Evolutionary conservation across 1,140 invertebrate genomes (phyloP).

Genomic region (Pseudomyrmex cubaensis): DNA sequence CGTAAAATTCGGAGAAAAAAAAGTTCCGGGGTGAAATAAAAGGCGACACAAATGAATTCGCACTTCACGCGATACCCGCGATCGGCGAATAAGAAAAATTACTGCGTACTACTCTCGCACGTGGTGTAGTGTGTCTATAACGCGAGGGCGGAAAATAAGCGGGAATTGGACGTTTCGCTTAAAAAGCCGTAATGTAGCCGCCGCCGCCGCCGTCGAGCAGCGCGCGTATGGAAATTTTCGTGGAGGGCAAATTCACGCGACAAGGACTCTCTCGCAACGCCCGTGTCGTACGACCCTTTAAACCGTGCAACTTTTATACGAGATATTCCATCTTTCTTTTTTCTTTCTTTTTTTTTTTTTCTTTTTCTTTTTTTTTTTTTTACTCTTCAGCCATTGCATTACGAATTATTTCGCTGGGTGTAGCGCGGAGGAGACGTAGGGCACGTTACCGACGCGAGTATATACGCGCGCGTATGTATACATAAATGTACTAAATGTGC

Average conservation of each 20-base stretch:
- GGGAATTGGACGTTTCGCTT: slow-evolving; percentile 43
- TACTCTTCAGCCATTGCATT: slow-evolving; percentile 42
- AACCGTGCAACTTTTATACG: slow-evolving; percentile 48
- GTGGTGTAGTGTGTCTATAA: too few species aligned
- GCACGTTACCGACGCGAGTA: slow-evolving; percentile 8
- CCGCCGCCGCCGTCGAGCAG: too few species aligned
- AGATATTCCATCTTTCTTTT: slow-evolving; percentile 14
- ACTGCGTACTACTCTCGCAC: not conserved
- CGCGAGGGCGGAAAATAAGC: slow-evolving; percentile 30
- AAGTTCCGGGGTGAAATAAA: not conserved
- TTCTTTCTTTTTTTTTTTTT: not conserved
- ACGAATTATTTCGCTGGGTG: slow-evolving; percentile 53
- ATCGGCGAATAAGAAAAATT: slow-evolving; percentile 12
- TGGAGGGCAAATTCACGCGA: slow-evolving; percentile 39
- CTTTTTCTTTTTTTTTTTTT: not conserved
- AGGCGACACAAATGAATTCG: slow-evolving; percentile 12
- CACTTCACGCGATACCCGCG: not conserved
- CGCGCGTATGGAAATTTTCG: slow-evolving; percentile 40
- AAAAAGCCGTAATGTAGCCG: slow-evolving; percentile 48
- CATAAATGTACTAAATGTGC: slow-evolving; percentile 33
- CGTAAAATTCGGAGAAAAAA: not conserved
- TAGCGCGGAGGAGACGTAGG: slow-evolving; percentile 28
- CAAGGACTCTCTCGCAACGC: not conserved
- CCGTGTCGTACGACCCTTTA: slow-evolving; percentile 29
- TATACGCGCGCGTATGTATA: not conserved